These are phyloP conservation scores for Alfaro cultratus DNA, from an alignment of 2,797 vertebrate genomes.

Conservation along the genomic window DNA sequence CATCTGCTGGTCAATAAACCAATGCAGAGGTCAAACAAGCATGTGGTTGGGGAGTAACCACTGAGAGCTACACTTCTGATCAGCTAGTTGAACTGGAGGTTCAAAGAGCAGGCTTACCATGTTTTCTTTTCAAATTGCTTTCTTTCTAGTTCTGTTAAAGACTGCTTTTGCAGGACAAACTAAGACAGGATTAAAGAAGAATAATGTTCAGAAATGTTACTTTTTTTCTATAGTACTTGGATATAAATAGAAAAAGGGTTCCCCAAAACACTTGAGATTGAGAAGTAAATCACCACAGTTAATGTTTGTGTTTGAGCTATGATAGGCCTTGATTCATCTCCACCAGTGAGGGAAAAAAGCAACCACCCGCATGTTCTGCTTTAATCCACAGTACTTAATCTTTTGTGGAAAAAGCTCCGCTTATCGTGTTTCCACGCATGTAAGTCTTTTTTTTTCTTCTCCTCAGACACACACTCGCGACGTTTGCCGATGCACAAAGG, in stretches of 20 bases:
- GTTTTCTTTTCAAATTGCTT: slow-evolving; percentile 11
- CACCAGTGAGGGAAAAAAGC: slow-evolving; percentile 51
- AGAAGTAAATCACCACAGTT: slow-evolving; percentile 58
- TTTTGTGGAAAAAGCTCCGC: slow-evolving; percentile 63
- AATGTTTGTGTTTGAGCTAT: slow-evolving; percentile 75
- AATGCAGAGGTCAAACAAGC: slow-evolving; percentile 65
- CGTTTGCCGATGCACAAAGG: slow-evolving; percentile 39
- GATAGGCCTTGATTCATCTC: slow-evolving; percentile 68
- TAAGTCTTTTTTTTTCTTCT: slow-evolving; percentile 62
- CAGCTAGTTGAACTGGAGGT: slow-evolving; percentile 38
- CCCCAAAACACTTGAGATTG: slow-evolving; percentile 57
- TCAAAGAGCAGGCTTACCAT: slow-evolving; percentile 18
- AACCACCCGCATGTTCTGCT: slow-evolving; percentile 67
- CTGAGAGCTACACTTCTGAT: slow-evolving; percentile 57
- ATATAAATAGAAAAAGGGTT: slow-evolving; percentile 48
- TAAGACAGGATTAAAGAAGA: slow-evolving; percentile 1
- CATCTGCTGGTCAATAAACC: slow-evolving; percentile 70
- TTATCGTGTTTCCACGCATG: slow-evolving; percentile 72
- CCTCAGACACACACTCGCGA: slow-evolving; percentile 54
- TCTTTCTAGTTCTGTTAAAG: slow-evolving; percentile 9
- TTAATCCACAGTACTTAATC: slow-evolving; percentile 75
- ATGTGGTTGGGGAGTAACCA: slow-evolving; percentile 54
- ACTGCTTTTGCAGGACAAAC: neutral
- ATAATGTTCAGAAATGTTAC: slow-evolving; percentile 17
- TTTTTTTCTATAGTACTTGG: slow-evolving; percentile 21